phyloP scores from a whole-genome alignment of 2,797 vertebrate species.

The Scolopax rusticola region DNA sequence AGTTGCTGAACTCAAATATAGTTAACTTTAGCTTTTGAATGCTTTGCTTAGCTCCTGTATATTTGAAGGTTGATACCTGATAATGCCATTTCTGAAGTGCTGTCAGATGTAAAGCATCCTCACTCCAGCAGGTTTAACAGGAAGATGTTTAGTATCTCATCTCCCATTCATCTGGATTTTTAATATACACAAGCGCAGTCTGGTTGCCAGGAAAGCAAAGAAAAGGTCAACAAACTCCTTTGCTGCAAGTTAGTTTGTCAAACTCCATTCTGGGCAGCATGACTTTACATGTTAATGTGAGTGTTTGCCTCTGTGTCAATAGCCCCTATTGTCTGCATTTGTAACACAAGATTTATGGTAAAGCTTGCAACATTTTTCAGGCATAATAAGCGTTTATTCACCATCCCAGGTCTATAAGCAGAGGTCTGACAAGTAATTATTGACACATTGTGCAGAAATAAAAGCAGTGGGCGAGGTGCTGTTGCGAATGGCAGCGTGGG shows the following conservation, averaged over 20 bases:
- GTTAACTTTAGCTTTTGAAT: background rate
- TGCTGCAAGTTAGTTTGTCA: slow-evolving; percentile 52
- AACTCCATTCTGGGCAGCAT: slow-evolving; percentile 26
- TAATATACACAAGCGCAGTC: background rate
- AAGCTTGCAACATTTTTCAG: slow-evolving; percentile 69
- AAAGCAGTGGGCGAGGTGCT: slow-evolving; percentile 79
- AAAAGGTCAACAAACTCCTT: slow-evolving; percentile 63
- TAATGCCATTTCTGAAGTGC: background rate
- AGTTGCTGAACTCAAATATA: background rate
- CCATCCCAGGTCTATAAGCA: slow-evolving; percentile 73
- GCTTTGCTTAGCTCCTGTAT: background rate
- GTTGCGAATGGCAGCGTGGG: slow-evolving; percentile 79
- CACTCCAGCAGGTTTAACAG: background rate
- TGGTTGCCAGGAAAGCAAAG: slow-evolving; percentile 17
- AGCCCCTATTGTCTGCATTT: slow-evolving; percentile 62
- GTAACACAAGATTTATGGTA: slow-evolving; percentile 56
- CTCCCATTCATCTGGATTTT: slow-evolving; percentile 17
- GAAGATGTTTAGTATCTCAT: background rate
- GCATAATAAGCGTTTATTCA: slow-evolving; percentile 74
- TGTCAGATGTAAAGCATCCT: slow-evolving; percentile 15
- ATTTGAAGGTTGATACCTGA: background rate
- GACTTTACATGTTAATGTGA: slow-evolving; percentile 58
- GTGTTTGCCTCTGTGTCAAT: slow-evolving; percentile 69
- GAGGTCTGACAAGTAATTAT: slow-evolving; percentile 80
- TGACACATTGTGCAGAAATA: slow-evolving; percentile 81